Conservation (phyloP, 2,113 vertebrate genomes). For the Hemiscyllium ocellatum region DNA sequence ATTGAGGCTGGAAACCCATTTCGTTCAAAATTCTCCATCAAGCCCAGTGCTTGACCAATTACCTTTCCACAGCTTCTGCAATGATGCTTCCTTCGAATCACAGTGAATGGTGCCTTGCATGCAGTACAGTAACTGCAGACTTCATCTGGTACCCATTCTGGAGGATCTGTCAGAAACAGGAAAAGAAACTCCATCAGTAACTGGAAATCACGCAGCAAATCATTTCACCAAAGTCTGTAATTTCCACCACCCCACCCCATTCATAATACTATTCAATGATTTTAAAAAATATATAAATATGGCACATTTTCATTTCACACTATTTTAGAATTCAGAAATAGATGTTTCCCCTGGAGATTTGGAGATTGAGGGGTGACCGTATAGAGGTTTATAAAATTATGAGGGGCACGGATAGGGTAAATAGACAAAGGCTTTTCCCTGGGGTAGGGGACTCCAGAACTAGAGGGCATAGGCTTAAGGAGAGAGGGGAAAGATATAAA, state of each 20-base stretch:
- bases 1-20: background rate
- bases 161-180: constrained; percentile 69
- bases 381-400: too few species aligned
- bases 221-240: background rate
- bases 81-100: constrained; percentile 94
- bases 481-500: too few species aligned
- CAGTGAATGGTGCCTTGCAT: constrained; percentile 93
- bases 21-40: background rate
- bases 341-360: too few species aligned
- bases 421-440: too few species aligned
- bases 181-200: constrained; percentile 4
- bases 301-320: background rate
- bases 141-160: constrained; percentile 96
- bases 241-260: background rate
- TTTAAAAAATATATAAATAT: too few species aligned
- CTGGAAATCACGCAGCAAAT: background rate
- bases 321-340: background rate
- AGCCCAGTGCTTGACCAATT: background rate
- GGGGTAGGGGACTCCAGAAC: too few species aligned
- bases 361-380: too few species aligned
- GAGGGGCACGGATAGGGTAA: too few species aligned
- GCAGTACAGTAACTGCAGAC: constrained; percentile 83
- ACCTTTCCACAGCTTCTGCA: constrained; percentile 98
- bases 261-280: background rate
- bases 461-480: too few species aligned